Percentiles rank a stretch among this genome's conserved stretches.
Evolutionary conservation across 2,113 vertebrate species (phyloP).

Genomic region (Sakesphorus luctuosus): DNA sequence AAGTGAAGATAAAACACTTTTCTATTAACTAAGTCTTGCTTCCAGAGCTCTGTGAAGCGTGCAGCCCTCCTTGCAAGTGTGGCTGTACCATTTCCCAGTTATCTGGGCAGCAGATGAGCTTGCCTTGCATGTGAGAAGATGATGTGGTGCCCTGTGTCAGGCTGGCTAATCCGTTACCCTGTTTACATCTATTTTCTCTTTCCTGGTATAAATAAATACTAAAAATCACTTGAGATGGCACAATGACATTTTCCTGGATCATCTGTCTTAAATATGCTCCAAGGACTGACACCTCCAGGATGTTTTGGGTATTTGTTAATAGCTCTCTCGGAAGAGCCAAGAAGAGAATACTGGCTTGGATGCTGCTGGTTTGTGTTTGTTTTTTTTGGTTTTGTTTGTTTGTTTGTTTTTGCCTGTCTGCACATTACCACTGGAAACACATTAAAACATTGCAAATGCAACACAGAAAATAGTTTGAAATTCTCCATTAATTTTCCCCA

Average conservation of each 20-base stretch:
- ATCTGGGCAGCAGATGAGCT: background rate
- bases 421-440: background rate
- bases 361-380: background rate
- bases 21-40: background rate
- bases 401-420: background rate
- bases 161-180: conserved; percentile 7
- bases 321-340: background rate
- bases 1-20: background rate
- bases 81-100: background rate
- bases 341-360: background rate
- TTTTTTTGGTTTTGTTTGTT: too few species aligned
- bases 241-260: conserved; percentile 1
- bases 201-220: conserved; percentile 6
- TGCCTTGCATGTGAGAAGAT: background rate
- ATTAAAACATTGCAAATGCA: background rate
- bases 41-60: background rate
- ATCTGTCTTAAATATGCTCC: background rate
- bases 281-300: background rate
- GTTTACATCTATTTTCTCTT: conserved; percentile 31
- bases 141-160: background rate
- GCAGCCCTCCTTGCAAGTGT: background rate
- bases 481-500: background rate
- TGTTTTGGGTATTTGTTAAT: background rate
- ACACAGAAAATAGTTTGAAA: background rate
- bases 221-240: conserved; percentile 5